Evolutionary conservation across 2,113 vertebrate species (phyloP).

Genomic region (Platanista minor): DNA sequence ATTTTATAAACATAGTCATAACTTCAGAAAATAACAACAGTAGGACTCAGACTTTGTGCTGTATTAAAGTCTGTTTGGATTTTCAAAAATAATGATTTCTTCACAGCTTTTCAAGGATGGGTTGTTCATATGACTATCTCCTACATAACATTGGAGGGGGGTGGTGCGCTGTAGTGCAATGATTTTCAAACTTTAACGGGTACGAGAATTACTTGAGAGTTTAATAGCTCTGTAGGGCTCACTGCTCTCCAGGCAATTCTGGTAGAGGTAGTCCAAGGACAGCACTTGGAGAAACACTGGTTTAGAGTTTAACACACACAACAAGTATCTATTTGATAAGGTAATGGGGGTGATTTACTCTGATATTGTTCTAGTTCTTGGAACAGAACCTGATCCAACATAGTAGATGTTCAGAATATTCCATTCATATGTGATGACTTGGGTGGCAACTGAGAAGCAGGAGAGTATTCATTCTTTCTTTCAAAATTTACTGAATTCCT

Average conservation of each 20-base stretch:
- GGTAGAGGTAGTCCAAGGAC: background rate
- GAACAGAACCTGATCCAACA: background rate
- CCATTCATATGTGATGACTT: background rate
- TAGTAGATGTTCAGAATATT: background rate
- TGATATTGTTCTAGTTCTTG: background rate
- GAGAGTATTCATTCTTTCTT: background rate
- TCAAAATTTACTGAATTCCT: background rate
- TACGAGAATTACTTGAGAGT: background rate
- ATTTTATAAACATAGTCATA: background rate
- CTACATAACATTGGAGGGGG: background rate
- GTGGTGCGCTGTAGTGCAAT: accelerated
- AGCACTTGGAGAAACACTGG: background rate
- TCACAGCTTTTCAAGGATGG: background rate
- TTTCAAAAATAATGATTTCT: background rate
- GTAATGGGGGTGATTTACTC: background rate
- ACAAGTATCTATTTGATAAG: background rate
- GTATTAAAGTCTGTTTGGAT: background rate
- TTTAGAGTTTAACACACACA: background rate
- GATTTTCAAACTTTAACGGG: background rate
- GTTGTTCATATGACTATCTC: background rate
- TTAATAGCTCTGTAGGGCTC: background rate
- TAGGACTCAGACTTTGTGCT: background rate
- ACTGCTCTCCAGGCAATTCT: background rate
- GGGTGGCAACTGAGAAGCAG: background rate
- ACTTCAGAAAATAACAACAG: background rate